A percentile compares a stretch with the other conserved stretches of the same genome.
phyloP scores from a whole-genome alignment of 2,888 invertebrate genomes.

The Nomada fucata region DNA sequence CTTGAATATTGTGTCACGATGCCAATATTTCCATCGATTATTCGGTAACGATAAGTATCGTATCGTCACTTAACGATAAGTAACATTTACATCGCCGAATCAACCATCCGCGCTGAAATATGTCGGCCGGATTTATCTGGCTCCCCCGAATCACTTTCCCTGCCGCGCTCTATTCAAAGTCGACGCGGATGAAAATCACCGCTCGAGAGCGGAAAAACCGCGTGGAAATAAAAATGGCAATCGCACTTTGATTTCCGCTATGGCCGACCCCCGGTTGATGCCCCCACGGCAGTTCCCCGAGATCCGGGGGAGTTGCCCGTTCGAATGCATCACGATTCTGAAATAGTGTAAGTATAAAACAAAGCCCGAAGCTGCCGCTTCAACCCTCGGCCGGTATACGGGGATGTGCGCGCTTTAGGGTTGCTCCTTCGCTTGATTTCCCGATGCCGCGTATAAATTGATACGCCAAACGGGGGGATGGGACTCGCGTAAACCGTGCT shows the following conservation, averaged over 20 bases:
- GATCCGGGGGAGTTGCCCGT: constrained; percentile 57
- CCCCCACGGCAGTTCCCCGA: constrained; percentile 57
- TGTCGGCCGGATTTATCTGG: background rate
- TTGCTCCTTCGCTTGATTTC: constrained; percentile 79
- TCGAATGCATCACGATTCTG: constrained; percentile 78
- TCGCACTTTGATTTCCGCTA: constrained; percentile 79
- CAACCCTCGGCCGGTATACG: constrained; percentile 64
- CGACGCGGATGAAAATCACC: constrained; percentile 61
- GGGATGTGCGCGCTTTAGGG: constrained; percentile 56
- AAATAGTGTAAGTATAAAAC: constrained; percentile 80
- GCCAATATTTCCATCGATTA: no score
- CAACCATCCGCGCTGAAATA: background rate
- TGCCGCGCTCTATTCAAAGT: constrained; percentile 1
- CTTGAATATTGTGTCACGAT: no score
- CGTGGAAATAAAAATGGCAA: constrained; percentile 81
- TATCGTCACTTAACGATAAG: no score
- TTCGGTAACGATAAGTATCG: no score
- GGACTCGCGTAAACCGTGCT: constrained; percentile 50
- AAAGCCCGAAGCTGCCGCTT: constrained; percentile 67
- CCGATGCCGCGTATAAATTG: constrained; percentile 77
- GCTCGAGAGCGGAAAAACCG: constrained; percentile 52
- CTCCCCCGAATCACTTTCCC: constrained; percentile 28
- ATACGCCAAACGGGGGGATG: constrained; percentile 67
- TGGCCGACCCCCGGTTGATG: constrained; percentile 46
- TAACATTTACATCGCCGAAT: background rate